phyloP scores from a whole-genome alignment of 2,888 invertebrate genomes.

The Didymodactylos carnosus region DNA sequence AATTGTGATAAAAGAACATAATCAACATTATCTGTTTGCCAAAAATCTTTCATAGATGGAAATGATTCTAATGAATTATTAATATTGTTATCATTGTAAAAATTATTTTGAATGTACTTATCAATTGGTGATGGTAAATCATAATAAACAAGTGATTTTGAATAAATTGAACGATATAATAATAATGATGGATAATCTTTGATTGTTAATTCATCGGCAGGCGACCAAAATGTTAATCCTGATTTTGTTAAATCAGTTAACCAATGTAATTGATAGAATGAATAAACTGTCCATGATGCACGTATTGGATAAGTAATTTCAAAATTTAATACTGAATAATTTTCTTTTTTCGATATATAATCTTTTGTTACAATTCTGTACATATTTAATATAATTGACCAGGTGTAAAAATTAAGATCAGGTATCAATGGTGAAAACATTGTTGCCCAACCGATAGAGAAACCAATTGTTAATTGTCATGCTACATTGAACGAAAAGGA shows the following conservation, averaged over 20 bases:
- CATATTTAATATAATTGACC: constrained; percentile 28
- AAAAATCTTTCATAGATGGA: neutral
- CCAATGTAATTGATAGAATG: constrained; percentile 27
- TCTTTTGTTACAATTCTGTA: constrained; percentile 22
- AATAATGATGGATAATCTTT: neutral
- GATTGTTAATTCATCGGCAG: constrained; percentile 16
- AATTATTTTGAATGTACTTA: neutral
- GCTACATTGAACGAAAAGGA: neutral
- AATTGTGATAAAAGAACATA: neutral
- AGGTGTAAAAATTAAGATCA: constrained; percentile 18
- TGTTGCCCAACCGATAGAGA: constrained; percentile 30
- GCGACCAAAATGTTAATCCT: constrained; percentile 21
- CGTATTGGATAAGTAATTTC: constrained; percentile 23
- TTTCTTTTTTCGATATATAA: constrained; percentile 20
- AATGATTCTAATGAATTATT: neutral
- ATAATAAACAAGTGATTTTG: constrained; percentile 1
- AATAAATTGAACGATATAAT: neutral
- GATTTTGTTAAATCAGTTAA: constrained; percentile 22
- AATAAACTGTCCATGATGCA: constrained; percentile 22
- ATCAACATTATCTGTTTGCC: neutral
- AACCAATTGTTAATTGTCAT: constrained; percentile 16
- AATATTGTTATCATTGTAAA: neutral
- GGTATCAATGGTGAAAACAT: neutral
- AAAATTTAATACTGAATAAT: neutral
- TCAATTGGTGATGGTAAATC: neutral